Conservation (phyloP, 2,797 vertebrate genomes). For the Simalia tracyae region DNA sequence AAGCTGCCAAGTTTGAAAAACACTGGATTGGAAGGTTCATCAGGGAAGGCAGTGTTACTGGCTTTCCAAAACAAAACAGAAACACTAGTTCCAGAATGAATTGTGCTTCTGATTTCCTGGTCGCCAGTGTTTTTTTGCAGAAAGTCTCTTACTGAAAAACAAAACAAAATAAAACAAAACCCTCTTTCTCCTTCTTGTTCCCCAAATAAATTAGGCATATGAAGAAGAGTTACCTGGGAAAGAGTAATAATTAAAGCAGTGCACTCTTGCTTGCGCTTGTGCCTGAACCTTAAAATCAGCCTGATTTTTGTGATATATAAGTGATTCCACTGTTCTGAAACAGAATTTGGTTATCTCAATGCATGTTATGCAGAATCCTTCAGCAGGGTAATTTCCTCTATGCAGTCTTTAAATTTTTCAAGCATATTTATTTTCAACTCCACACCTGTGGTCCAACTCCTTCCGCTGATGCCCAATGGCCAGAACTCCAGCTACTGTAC, state of each 20-base stretch:
- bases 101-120: no score
- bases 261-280: background rate
- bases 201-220: background rate
- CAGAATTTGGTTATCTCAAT: background rate
- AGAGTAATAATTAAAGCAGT: background rate
- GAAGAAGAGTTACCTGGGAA: background rate
- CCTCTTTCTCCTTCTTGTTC: background rate
- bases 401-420: background rate
- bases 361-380: background rate
- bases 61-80: background rate
- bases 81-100: background rate
- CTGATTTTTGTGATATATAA: background rate
- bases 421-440: background rate
- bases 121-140: background rate
- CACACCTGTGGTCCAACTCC: background rate
- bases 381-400: background rate
- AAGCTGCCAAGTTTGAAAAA: background rate
- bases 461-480: no score
- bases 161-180: background rate
- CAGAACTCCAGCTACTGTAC: background rate
- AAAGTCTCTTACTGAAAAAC: background rate
- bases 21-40: background rate
- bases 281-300: background rate
- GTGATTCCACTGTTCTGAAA: background rate
- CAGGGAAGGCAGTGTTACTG: background rate